Conservation (phyloP, 2,797 vertebrate species). For the Gymnoscopelus braueri region DNA sequence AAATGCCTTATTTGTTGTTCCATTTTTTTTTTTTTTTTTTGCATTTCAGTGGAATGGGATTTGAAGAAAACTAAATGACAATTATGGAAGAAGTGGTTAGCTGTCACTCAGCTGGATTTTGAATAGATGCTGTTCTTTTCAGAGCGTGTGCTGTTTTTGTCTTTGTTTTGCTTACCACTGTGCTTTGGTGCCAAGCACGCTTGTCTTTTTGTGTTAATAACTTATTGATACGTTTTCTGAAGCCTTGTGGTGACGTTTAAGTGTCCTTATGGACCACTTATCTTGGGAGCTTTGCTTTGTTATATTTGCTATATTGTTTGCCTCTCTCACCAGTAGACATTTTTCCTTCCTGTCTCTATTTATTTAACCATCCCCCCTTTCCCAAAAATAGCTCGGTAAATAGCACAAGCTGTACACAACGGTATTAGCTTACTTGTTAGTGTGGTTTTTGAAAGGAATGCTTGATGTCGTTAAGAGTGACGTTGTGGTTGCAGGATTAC, state of each 20-base stretch:
- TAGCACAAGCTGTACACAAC: constrained; percentile 61
- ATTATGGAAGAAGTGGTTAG: constrained; percentile 32
- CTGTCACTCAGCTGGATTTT: constrained; percentile 42
- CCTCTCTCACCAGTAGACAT: constrained; percentile 40
- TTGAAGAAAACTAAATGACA: constrained; percentile 35
- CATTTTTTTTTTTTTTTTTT: constrained; percentile 35
- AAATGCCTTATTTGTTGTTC: constrained; percentile 79
- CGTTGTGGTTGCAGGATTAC: constrained; percentile 30
- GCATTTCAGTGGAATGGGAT: constrained; percentile 49
- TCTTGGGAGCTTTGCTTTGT: constrained; percentile 64
- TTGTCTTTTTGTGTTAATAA: constrained; percentile 75
- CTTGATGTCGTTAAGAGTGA: constrained; percentile 52
- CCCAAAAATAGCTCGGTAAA: constrained; percentile 57
- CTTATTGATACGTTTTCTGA: constrained; percentile 78
- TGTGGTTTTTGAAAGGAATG: constrained; percentile 53
- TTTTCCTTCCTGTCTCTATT: constrained; percentile 69
- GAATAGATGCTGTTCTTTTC: constrained; percentile 40
- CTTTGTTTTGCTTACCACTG: constrained; percentile 61
- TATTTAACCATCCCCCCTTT: constrained; percentile 58
- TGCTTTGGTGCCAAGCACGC: constrained; percentile 70
- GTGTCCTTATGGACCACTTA: constrained; percentile 33
- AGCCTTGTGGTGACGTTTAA: constrained; percentile 43
- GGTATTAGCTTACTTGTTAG: constrained; percentile 50
- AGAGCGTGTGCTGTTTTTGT: constrained; percentile 57
- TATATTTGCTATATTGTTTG: constrained; percentile 52